These are phyloP conservation scores for Sardinella longiceps DNA, from an alignment of 2,797 vertebrate genomes.

Conservation along the genomic window DNA sequence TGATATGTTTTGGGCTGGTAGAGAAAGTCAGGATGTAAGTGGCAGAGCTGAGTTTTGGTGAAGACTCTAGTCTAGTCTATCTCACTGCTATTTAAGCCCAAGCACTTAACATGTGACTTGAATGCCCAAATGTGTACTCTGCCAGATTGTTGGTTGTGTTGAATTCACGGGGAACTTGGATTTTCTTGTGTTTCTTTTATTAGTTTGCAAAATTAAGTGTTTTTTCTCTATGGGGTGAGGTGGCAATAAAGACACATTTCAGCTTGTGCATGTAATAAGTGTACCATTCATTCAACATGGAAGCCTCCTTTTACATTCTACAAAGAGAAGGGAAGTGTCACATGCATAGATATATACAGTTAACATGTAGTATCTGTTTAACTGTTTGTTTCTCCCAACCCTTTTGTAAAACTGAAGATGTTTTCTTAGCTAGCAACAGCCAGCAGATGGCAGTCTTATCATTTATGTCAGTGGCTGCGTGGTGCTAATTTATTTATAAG, in stretches of 20 bases:
- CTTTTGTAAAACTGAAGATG: background rate
- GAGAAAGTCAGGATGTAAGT: background rate
- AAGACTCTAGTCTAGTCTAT: background rate
- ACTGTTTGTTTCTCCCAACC: background rate
- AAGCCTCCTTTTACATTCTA: background rate
- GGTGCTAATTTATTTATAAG: background rate
- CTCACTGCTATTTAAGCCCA: background rate
- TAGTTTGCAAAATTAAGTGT: slow-evolving; percentile 5
- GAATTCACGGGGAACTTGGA: background rate
- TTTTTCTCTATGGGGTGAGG: background rate
- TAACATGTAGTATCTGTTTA: too few relatives aligned
- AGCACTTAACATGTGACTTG: background rate
- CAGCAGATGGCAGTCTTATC: slow-evolving; percentile 6
- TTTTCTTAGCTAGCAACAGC: background rate
- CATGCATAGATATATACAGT: too few relatives aligned
- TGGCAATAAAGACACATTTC: background rate
- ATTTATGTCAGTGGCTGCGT: background rate
- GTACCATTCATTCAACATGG: background rate
- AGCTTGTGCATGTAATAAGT: background rate
- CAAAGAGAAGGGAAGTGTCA: too few relatives aligned
- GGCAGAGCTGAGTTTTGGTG: background rate
- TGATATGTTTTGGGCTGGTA: background rate
- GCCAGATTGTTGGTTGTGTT: background rate
- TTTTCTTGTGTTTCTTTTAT: background rate
- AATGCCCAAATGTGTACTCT: background rate